phyloP scores from a whole-genome alignment of 2,888 invertebrate genomes.

The Phrixothrix hirtus region DNA sequence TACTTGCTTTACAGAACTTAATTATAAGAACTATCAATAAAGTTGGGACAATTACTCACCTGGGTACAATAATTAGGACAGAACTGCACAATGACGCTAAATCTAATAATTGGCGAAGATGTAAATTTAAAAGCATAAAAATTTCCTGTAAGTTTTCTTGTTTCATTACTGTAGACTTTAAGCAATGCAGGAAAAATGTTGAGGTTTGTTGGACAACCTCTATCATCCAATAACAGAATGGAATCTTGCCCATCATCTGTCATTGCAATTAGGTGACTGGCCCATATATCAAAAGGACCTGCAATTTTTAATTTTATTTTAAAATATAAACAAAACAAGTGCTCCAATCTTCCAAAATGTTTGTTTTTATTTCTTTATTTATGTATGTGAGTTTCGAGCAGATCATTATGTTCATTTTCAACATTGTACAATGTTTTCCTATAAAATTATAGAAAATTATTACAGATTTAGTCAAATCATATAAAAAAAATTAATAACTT shows the following conservation, averaged over 20 bases:
- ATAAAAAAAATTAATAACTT: no score
- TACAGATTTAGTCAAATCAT: no score
- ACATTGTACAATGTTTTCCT: no score
- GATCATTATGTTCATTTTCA: no score
- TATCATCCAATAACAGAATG: slow-evolving; percentile 72
- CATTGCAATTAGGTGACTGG: slow-evolving; percentile 79
- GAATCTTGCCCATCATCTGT: slow-evolving; percentile 76
- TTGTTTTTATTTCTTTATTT: no score
- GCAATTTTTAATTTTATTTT: no score
- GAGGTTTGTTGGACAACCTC: slow-evolving; percentile 78
- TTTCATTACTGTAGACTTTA: slow-evolving; percentile 49
- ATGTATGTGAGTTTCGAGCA: no score
- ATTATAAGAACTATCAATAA: not conserved
- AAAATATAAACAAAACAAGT: no score
- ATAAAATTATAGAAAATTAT: no score
- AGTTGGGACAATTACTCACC: slow-evolving; percentile 57
- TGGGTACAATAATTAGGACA: slow-evolving; percentile 72
- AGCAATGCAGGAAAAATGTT: slow-evolving; percentile 59
- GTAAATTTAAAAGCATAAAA: slow-evolving; percentile 89
- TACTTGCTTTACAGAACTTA: not conserved
- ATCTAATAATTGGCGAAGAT: slow-evolving; percentile 78
- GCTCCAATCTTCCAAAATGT: no score
- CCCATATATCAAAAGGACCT: slow-evolving; percentile 68
- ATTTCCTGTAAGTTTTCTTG: slow-evolving; percentile 60
- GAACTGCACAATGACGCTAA: slow-evolving; percentile 80